These are phyloP conservation scores for Diacarnus erythraeanus DNA, from an alignment of 37 sponge, comb jelly and placozoan genomes.

Conservation along the genomic window DNA sequence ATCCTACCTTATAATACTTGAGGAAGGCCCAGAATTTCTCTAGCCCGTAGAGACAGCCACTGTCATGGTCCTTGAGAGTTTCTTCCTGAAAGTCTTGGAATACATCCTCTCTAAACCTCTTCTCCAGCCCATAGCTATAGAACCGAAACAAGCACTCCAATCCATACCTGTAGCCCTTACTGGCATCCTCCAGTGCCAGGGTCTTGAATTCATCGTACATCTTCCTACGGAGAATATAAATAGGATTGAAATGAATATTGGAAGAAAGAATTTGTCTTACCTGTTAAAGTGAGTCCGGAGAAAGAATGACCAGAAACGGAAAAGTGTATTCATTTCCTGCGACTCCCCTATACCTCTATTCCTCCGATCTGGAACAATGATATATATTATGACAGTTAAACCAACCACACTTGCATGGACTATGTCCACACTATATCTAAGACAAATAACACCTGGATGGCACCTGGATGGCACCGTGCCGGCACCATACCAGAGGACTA, in stretches of 20 bases:
- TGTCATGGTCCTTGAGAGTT: slow-evolving; percentile 81
- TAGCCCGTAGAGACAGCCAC: slow-evolving; percentile 89
- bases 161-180: slow-evolving; percentile 90
- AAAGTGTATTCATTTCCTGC: slow-evolving; percentile 98
- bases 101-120: slow-evolving; percentile 82
- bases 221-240: slow-evolving; percentile 53
- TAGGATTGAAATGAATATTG: neutral
- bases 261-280: slow-evolving; percentile 21
- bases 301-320: slow-evolving; percentile 99
- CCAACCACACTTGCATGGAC: no score
- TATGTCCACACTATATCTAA: slow-evolving; percentile 6
- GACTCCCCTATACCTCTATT: slow-evolving; percentile 85
- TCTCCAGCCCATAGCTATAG: slow-evolving; percentile 99
- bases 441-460: neutral
- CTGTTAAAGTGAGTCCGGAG: slow-evolving; percentile 95
- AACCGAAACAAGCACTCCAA: slow-evolving; percentile 98
- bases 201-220: slow-evolving; percentile 96
- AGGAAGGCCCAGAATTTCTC: slow-evolving; percentile 99
- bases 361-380: slow-evolving; percentile 67
- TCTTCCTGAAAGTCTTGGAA: slow-evolving; percentile 93
- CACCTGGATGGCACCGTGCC: no score
- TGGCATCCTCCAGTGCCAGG: slow-evolving; percentile 84
- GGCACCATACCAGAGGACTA: no score
- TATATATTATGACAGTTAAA: neutral
- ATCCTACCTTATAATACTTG: slow-evolving; percentile 93